Evolutionary conservation across 2,888 invertebrate genomes (phyloP).

Genomic region (Incurvaria masculella): DNA sequence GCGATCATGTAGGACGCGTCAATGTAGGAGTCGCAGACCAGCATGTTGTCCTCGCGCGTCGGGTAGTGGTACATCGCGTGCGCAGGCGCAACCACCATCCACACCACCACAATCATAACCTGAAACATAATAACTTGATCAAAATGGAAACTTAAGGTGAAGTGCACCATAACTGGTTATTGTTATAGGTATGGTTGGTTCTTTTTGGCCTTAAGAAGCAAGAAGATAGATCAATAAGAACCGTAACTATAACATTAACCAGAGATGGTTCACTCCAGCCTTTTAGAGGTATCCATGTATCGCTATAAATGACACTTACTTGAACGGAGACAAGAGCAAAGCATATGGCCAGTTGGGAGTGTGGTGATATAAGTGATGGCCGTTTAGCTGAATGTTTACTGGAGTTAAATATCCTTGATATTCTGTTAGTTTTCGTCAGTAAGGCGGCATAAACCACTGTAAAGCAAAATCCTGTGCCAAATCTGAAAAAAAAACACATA

Average conservation of each 20-base stretch:
- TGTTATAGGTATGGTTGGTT: too few species aligned
- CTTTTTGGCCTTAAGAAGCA: too few species aligned
- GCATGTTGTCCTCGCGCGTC: constrained; percentile 81
- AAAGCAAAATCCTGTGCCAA: constrained; percentile 90
- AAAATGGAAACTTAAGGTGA: too few species aligned
- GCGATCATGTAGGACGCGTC: constrained; percentile 92
- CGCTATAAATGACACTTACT: too few species aligned
- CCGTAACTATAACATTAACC: too few species aligned
- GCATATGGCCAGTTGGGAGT: constrained; percentile 87
- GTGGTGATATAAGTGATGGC: constrained; percentile 88
- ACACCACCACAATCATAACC: constrained; percentile 82
- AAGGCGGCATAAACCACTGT: constrained; percentile 96
- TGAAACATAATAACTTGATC: constrained; percentile 17
- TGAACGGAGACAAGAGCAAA: constrained; percentile 83
- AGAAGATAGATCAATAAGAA: too few species aligned
- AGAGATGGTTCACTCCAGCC: too few species aligned
- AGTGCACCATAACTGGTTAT: too few species aligned
- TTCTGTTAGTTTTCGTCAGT: constrained; percentile 95
- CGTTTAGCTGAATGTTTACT: constrained; percentile 90
- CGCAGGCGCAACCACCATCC: constrained; percentile 91
- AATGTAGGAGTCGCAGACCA: constrained; percentile 87
- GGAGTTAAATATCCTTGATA: constrained; percentile 93
- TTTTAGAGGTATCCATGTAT: too few species aligned
- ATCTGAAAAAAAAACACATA: constrained; percentile 60
- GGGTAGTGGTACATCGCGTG: constrained; percentile 86